Conservation (phyloP, 1,140 invertebrate genomes). For the Bombus picipes region DNA sequence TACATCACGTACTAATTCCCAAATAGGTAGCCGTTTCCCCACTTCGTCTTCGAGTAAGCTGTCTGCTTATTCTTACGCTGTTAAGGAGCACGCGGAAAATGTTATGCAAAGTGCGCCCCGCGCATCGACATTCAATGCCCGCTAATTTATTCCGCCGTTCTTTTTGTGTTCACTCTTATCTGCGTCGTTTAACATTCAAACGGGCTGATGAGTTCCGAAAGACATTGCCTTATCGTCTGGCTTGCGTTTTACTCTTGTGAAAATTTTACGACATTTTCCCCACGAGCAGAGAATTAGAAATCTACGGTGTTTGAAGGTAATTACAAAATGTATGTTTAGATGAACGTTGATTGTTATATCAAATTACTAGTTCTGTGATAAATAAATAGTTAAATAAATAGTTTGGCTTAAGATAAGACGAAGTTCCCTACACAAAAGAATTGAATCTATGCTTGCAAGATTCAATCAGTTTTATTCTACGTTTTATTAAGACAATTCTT, state of each 20-base stretch:
- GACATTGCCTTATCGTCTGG: slow-evolving; percentile 40
- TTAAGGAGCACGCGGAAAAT: slow-evolving; percentile 49
- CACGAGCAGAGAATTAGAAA: slow-evolving; percentile 2
- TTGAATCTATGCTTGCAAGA: no score
- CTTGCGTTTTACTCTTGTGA: slow-evolving; percentile 19
- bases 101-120: slow-evolving; percentile 61
- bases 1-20: slow-evolving; percentile 71
- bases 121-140: slow-evolving; percentile 55
- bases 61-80: slow-evolving; percentile 64
- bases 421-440: no score
- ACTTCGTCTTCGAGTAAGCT: slow-evolving; percentile 66
- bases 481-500: no score
- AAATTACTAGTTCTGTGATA: no score
- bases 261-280: slow-evolving; percentile 26
- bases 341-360: not conserved
- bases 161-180: slow-evolving; percentile 26
- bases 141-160: slow-evolving; percentile 61
- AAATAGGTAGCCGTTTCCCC: slow-evolving; percentile 62
- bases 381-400: no score
- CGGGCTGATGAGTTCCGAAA: slow-evolving; percentile 44
- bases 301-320: not conserved
- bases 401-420: no score
- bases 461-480: no score
- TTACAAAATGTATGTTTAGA: not conserved
- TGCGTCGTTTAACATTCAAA: slow-evolving; percentile 53